Evolutionary conservation across 2,113 vertebrate genomes (phyloP).

Genomic region (Vulpes vulpes): DNA sequence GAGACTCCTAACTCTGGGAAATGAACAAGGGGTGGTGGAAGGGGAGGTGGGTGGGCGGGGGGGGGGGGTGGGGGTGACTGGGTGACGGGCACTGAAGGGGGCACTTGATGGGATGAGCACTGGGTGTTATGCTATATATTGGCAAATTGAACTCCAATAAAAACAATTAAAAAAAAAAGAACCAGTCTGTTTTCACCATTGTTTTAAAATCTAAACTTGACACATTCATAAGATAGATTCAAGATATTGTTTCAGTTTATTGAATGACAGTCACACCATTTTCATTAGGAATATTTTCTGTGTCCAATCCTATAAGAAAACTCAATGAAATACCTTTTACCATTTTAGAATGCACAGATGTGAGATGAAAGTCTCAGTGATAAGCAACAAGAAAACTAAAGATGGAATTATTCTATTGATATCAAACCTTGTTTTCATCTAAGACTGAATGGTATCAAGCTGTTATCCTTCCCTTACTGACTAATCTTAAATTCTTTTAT

Average conservation of each 20-base stretch:
- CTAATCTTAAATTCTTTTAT: background rate
- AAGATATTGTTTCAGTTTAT: background rate
- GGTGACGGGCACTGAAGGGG: no score
- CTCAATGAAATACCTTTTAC: background rate
- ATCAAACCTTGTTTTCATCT: background rate
- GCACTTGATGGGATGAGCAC: no score
- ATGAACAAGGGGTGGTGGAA: no score
- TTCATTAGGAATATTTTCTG: background rate
- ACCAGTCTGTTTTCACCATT: background rate
- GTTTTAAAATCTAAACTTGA: background rate
- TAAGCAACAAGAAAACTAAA: background rate
- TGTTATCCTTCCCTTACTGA: background rate
- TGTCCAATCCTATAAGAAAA: background rate
- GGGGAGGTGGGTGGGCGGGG: no score
- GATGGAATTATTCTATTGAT: background rate
- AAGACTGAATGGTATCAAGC: background rate
- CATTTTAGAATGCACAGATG: background rate
- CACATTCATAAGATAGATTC: background rate
- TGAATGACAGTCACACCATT: background rate
- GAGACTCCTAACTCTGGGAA: no score
- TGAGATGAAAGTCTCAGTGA: conserved; percentile 15
- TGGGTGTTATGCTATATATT: no score
- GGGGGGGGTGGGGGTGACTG: no score
- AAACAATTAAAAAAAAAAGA: background rate
- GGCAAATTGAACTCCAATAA: no score